phyloP scores from a whole-genome alignment of 2,888 invertebrate species.

The Steinernema carpocapsae region DNA sequence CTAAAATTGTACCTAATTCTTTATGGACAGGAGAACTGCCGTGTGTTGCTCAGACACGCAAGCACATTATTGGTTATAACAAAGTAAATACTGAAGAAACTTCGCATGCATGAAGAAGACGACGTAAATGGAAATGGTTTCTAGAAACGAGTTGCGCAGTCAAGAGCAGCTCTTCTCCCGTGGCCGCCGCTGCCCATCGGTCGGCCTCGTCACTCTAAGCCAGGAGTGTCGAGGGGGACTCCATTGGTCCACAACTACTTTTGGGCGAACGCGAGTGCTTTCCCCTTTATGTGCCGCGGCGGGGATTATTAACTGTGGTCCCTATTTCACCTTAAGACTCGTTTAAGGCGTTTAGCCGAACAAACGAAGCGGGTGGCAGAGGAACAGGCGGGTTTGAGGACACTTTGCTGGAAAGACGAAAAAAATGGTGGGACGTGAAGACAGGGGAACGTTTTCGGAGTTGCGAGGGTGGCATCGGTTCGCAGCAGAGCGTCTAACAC shows the following conservation, averaged over 20 bases:
- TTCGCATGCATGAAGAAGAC: neutral
- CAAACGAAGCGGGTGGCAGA: neutral
- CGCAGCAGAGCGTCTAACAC: too few relatives aligned
- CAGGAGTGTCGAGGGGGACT: neutral
- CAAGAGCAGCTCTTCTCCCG: too few relatives aligned
- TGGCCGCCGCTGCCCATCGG: too few relatives aligned
- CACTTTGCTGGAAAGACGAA: neutral
- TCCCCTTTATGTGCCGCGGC: neutral
- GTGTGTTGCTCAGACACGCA: too few relatives aligned
- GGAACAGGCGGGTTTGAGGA: neutral
- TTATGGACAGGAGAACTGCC: too few relatives aligned
- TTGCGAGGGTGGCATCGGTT: neutral
- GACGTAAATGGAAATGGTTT: slow-evolving; percentile 17
- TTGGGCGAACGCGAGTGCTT: slow-evolving; percentile 21
- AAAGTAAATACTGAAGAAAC: neutral
- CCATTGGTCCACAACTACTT: slow-evolving; percentile 7
- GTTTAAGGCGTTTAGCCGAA: neutral
- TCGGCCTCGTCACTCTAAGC: neutral
- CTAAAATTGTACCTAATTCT: too few relatives aligned
- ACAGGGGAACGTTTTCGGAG: neutral
- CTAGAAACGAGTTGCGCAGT: slow-evolving; percentile 21
- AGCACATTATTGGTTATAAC: too few relatives aligned
- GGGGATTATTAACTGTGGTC: slow-evolving; percentile 5
- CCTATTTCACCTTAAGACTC: slow-evolving; percentile 22
- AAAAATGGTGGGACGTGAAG: neutral